phyloP scores from a whole-genome alignment of 2,888 invertebrate genomes.

The Xestobium rufovillosum region DNA sequence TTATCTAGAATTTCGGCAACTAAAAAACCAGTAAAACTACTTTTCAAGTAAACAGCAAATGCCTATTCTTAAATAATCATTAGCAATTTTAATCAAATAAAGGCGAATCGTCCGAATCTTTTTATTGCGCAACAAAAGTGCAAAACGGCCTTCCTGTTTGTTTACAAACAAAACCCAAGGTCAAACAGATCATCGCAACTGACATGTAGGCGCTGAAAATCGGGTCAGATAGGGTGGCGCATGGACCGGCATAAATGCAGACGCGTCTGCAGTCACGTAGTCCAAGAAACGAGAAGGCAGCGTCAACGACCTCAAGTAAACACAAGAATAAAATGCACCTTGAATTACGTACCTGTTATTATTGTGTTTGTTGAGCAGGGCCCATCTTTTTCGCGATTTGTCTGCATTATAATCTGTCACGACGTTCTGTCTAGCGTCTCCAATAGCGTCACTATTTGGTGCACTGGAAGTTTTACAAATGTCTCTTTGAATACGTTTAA shows the following conservation, averaged over 20 bases:
- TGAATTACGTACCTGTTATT: slow-evolving; percentile 36
- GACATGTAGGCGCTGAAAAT: too few species aligned
- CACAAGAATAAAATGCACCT: slow-evolving; percentile 4
- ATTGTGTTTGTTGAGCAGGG: slow-evolving; percentile 35
- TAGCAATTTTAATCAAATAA: too few species aligned
- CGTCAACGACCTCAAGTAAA: slow-evolving; percentile 25
- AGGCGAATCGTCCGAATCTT: too few species aligned
- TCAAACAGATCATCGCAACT: too few species aligned
- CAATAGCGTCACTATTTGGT: slow-evolving; percentile 54
- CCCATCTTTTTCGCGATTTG: slow-evolving; percentile 31
- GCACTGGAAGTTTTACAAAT: slow-evolving; percentile 56
- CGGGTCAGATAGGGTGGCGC: too few species aligned
- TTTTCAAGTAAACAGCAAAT: too few species aligned
- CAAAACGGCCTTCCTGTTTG: background rate
- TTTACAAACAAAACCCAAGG: slow-evolving; percentile 1
- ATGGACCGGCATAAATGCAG: background rate
- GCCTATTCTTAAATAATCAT: too few species aligned
- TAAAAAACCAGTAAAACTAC: too few species aligned
- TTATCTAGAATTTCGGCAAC: too few species aligned
- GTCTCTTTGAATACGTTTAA: slow-evolving; percentile 29
- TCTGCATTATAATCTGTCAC: too few species aligned
- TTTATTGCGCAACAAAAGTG: too few species aligned
- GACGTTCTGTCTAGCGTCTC: slow-evolving; percentile 25
- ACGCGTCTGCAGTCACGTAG: slow-evolving; percentile 31
- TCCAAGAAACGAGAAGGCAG: slow-evolving; percentile 13